Evolutionary conservation across 2,888 invertebrate species (phyloP).

Genomic region (Pherbina coryleti): DNA sequence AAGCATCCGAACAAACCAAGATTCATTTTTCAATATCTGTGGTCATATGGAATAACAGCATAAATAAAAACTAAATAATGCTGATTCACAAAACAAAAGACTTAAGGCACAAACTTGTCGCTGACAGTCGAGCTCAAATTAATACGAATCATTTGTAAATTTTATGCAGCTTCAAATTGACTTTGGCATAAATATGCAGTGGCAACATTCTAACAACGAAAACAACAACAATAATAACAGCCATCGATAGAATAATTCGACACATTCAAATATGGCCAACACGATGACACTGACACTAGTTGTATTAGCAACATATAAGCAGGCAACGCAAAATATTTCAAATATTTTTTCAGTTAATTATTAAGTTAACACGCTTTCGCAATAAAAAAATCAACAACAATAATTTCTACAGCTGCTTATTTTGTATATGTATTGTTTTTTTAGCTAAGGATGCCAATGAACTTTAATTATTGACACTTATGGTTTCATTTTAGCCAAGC

Average conservation of each 20-base stretch:
- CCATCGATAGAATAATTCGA: background rate
- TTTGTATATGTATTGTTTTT: background rate
- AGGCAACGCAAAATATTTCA: no score
- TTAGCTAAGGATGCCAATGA: constrained; percentile 11
- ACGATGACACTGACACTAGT: background rate
- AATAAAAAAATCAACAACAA: background rate
- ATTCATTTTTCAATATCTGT: no score
- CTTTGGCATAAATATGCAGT: background rate
- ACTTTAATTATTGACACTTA: constrained; percentile 48
- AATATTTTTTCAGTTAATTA: background rate
- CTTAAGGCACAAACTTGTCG: background rate
- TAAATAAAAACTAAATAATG: background rate
- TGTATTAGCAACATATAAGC: no score
- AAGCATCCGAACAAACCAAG: no score
- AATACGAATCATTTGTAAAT: no score
- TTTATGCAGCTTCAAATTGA: background rate
- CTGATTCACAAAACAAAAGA: background rate
- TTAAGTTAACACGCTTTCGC: background rate
- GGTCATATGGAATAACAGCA: no score
- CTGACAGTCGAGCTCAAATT: background rate
- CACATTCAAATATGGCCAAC: background rate
- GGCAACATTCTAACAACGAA: background rate
- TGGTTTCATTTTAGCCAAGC: constrained; percentile 13
- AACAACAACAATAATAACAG: background rate
- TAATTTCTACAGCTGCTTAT: background rate